These are phyloP conservation scores for Amphipyra tragopoginis DNA, from an alignment of 2,888 invertebrate genomes.

Conservation along the genomic window DNA sequence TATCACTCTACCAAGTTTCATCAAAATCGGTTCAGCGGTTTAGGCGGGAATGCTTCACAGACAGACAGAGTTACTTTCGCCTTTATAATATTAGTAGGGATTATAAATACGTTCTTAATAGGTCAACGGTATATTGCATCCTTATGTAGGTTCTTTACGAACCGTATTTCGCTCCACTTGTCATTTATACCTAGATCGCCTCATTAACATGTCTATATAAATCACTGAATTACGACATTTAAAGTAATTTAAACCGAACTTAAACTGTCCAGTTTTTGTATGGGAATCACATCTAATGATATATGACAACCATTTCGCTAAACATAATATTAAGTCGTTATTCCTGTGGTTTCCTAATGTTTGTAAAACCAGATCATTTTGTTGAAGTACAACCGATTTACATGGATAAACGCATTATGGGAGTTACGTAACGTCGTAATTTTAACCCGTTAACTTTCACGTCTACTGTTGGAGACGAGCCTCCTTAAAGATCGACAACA, in stretches of 20 bases:
- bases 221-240: slow-evolving; percentile 39
- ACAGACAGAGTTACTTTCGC: too few relatives aligned
- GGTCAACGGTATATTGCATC: neutral
- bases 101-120: neutral
- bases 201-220: slow-evolving; percentile 34
- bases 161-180: slow-evolving; percentile 5
- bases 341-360: slow-evolving; percentile 40
- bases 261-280: slow-evolving; percentile 33
- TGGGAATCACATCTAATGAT: slow-evolving; percentile 27
- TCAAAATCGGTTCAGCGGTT: too few relatives aligned
- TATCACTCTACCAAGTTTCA: too few relatives aligned
- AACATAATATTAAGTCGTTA: slow-evolving; percentile 31
- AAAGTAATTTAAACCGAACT: slow-evolving; percentile 27
- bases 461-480: too few relatives aligned
- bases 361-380: slow-evolving; percentile 32
- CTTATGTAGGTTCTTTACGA: slow-evolving; percentile 15
- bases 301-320: slow-evolving; percentile 22
- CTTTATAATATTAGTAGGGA: too few relatives aligned
- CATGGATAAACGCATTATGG: slow-evolving; percentile 2
- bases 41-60: too few relatives aligned
- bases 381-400: slow-evolving; percentile 10
- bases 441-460: too few relatives aligned
- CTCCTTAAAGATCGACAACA: too few relatives aligned
- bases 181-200: neutral
- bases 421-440: slow-evolving; percentile 2